These are phyloP conservation scores for Cyrtorhinus lividipennis DNA, from an alignment of 1,140 invertebrate genomes.

Conservation along the genomic window DNA sequence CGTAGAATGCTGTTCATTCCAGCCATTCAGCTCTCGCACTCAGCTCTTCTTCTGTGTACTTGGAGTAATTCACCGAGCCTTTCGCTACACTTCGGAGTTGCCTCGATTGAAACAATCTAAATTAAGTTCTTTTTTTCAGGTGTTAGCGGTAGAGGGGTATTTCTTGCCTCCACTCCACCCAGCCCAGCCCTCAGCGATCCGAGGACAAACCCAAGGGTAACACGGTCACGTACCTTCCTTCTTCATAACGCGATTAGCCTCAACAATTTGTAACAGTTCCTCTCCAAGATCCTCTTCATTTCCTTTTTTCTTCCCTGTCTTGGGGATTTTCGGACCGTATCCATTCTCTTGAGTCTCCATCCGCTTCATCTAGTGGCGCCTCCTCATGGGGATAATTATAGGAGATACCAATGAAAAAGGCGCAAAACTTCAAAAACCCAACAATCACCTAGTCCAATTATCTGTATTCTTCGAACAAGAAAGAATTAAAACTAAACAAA, in stretches of 20 bases:
- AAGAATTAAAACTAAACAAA: no score
- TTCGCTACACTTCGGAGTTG: no score
- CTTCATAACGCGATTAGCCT: neutral
- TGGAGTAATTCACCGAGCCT: no score
- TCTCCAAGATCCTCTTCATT: neutral
- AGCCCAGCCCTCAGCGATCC: neutral
- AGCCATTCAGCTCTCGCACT: no score
- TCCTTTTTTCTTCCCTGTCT: neutral
- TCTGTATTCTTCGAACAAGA: no score
- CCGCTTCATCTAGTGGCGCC: neutral
- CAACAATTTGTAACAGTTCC: slow-evolving; percentile 3
- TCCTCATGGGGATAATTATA: neutral
- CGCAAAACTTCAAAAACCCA: neutral
- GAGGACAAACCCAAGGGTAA: slow-evolving; percentile 3
- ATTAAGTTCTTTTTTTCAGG: neutral
- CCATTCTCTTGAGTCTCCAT: neutral
- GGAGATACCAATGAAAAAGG: neutral
- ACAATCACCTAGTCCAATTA: no score
- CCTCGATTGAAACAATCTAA: neutral
- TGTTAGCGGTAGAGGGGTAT: neutral
- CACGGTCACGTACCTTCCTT: slow-evolving; percentile 4
- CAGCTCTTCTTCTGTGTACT: no score
- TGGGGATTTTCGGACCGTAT: neutral
- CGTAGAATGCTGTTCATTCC: no score
- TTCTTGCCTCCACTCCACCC: neutral